Evolutionary conservation across 2,888 invertebrate genomes (phyloP), one percentile per base, ranked within the genome.

Genomic region (Hirudinaria manillensis): DNA sequence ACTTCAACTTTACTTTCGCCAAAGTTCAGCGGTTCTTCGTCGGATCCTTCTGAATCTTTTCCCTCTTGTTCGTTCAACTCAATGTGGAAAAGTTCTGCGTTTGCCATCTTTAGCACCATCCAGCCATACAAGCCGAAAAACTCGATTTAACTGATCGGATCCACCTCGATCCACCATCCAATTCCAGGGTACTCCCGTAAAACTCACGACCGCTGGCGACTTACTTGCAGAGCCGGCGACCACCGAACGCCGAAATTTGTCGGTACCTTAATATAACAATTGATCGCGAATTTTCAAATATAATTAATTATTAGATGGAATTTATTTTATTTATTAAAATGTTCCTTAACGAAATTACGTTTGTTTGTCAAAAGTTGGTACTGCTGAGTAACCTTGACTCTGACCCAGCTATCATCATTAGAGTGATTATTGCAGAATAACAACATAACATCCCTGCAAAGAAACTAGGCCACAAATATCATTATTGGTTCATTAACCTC

Each of bases 41-140:
- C 91, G 74, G 78, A 78, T 29, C 70, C 66, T 24, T 78, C 77
- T 56, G 84, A 83, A 38, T 71, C 56, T 29, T 70, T 36, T 32
- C 34, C 75, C 21, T 80, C 82, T 66, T 81, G 82, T 75, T 85
- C 86, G 84, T 90, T 90, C 84, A 94, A 88, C 87, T 95, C 94
- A 86, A 95, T 90, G 89, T 94, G 93, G 87, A 94, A 94, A 86
- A 94, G 92, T 87, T 92, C 93, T 86, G 86, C 85, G 38, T 29
- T 65, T 21, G 76, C 71, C 76, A 76, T 76, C 70, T 72, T 72
- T 68, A 34, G 32, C 32, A 72, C 61, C 61, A 61, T 10, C 29
- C 61, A 27, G 61, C 61, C 29, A 29, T 29, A 29, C 61, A 61
- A 61, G 10, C 61, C 29, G 29, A 61, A 61, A 24, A 61, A 29